Evolutionary conservation across 1,140 invertebrate species (phyloP).

Genomic region (Saccostrea glomerata): DNA sequence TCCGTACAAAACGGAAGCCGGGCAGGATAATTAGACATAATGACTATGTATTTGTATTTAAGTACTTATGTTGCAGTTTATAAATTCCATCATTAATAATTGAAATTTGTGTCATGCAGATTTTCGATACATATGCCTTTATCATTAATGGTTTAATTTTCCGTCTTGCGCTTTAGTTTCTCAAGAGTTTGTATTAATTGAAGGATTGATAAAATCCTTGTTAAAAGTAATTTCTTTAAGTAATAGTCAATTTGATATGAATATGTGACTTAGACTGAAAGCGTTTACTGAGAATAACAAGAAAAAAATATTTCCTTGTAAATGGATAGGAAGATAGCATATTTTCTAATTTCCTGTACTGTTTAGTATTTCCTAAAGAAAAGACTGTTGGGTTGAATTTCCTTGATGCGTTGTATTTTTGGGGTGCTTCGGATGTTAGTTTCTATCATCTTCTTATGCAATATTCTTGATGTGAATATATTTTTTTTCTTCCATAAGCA

Average conservation of each 20-base stretch:
- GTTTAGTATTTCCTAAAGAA: neutral
- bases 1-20: constrained; percentile 24
- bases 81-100: constrained; percentile 7
- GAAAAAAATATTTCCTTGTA: constrained; percentile 25
- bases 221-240: neutral
- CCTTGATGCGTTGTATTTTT: neutral
- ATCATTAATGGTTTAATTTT: constrained; percentile 24
- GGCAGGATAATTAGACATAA: constrained; percentile 6
- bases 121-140: neutral
- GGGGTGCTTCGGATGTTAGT: neutral
- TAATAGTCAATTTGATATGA: neutral
- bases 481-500: neutral
- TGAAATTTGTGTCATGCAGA: neutral
- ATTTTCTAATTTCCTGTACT: neutral
- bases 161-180: neutral
- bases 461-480: neutral
- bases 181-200: neutral
- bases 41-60: neutral
- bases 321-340: neutral
- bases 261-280: neutral
- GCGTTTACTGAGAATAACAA: neutral
- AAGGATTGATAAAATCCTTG: neutral
- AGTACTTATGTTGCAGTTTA: neutral
- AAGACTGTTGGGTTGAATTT: neutral
- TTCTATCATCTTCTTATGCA: neutral